phyloP scores from a whole-genome alignment of 2,888 invertebrate genomes.

The Dasysyrphus albostriatus region DNA sequence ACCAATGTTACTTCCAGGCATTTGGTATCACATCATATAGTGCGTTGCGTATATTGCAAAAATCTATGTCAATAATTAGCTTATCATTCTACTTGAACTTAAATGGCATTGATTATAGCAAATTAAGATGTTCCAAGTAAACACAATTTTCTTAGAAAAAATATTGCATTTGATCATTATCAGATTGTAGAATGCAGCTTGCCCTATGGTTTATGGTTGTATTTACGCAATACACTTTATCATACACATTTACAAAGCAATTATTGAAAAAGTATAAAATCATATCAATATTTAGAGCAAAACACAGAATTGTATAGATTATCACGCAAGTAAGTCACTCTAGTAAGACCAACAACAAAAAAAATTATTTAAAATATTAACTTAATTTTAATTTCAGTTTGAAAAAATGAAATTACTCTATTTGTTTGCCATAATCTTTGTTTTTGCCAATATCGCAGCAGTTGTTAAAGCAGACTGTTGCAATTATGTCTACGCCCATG shows the following conservation, averaged over 20 bases:
- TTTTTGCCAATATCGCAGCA: slow-evolving; percentile 5
- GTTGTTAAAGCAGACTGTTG: slow-evolving; percentile 9
- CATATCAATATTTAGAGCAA: background rate
- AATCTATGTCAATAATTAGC: background rate
- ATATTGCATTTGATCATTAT: background rate
- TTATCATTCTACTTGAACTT: background rate
- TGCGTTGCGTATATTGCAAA: no score
- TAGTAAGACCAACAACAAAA: no score
- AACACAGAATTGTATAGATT: background rate
- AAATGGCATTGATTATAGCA: background rate
- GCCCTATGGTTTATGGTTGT: no score
- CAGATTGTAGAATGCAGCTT: background rate
- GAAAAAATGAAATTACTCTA: slow-evolving; percentile 16
- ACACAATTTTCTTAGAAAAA: background rate
- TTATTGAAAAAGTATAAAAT: slow-evolving; percentile 1
- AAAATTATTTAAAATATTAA: no score
- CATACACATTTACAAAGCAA: no score
- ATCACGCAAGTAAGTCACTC: background rate
- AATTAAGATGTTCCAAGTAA: background rate
- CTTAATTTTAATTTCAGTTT: slow-evolving; percentile 7
- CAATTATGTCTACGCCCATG: slow-evolving; percentile 10
- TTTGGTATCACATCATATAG: background rate
- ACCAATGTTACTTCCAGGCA: background rate
- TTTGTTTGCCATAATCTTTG: slow-evolving; percentile 10
- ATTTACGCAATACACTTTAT: no score